phyloP scores from a whole-genome alignment of 2,113 vertebrate genomes.

The Phyllostomus hastatus region DNA sequence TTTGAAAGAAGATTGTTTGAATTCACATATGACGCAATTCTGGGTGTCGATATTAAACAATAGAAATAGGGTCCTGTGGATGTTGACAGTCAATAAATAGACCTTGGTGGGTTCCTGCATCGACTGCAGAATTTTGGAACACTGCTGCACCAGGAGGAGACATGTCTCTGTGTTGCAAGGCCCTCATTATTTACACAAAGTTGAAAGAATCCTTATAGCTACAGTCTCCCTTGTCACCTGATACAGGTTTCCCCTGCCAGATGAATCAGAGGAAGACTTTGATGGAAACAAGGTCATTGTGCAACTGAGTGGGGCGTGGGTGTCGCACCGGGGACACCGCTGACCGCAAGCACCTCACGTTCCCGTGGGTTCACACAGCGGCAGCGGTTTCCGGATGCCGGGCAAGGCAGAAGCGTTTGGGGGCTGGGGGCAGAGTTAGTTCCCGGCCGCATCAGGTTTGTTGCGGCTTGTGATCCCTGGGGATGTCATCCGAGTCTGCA shows the following conservation, averaged over 20 bases:
- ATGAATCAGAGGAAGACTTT: not conserved
- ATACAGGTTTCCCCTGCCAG: not conserved
- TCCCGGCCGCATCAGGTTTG: not conserved
- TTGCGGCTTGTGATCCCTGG: not conserved
- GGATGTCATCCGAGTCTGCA: not conserved
- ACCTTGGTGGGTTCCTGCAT: not conserved
- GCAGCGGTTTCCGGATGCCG: not conserved
- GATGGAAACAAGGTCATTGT: not conserved
- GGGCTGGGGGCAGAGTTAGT: not conserved
- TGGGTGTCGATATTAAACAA: not conserved
- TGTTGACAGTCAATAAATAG: not conserved
- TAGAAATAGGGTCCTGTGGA: not conserved
- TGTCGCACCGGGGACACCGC: not conserved
- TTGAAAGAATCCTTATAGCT: not conserved
- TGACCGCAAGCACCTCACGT: not conserved
- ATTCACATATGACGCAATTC: not conserved
- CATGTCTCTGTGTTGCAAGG: not conserved
- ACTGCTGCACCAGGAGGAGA: not conserved
- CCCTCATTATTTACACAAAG: not conserved
- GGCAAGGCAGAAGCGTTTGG: not conserved
- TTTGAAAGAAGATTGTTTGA: not conserved
- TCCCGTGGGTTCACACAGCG: fast-evolving
- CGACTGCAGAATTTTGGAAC: not conserved
- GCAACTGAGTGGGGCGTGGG: too few species aligned
- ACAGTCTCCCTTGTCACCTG: not conserved